Evolutionary conservation across 2,888 invertebrate genomes (phyloP), one percentile per base, ranked within the genome.

Genomic region (Dioctria rufipes): DNA sequence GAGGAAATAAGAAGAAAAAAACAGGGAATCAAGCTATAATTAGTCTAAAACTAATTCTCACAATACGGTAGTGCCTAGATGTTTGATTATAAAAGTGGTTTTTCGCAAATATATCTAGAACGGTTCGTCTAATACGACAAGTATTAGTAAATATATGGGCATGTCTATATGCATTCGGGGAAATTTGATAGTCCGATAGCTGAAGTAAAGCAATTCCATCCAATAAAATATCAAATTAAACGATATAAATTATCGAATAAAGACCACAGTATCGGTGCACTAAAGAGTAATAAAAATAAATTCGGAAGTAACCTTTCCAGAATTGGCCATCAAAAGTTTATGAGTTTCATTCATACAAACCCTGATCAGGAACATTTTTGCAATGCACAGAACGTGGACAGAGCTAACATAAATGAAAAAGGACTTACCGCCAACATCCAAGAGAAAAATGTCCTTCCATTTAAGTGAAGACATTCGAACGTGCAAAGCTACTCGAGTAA

Each of bases 401-500:
- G 39, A 63, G n/a, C 63, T 2, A 63, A 8, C 6, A 77, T 49
- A 63, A 77, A n/a, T 13, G 13, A 63, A 63, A 37, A 25, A 63
- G 49, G 46, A 61, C 49, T 9, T 37, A 25, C 60, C 51, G 51
- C 61, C 75, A 60, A 54, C 40, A 6, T 39, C 40, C 39, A n/a
- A 39, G 58, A 79, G 67, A 69, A 79, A 79, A 69, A 79, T 79
- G 79, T 67, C 46, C 58, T 58, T 5, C 67, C 79, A 79, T 80
- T 65, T 77, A 80, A 80, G 66, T 80, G 80, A 80, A 60, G 77
- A 80, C 80, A 77, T 80, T 67, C 80, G 77, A 80, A 80, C 66
- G 80, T 80, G 80, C 77, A 80, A 80, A 80, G 77, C 77, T 80
- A 80, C 75, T 80, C 77, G 66, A 66, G 77, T 80, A 80, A 80